Evolutionary conservation across 2,888 invertebrate genomes (phyloP), one percentile per base, ranked within the genome.

Genomic region (Exephanes ischioxanthus): DNA sequence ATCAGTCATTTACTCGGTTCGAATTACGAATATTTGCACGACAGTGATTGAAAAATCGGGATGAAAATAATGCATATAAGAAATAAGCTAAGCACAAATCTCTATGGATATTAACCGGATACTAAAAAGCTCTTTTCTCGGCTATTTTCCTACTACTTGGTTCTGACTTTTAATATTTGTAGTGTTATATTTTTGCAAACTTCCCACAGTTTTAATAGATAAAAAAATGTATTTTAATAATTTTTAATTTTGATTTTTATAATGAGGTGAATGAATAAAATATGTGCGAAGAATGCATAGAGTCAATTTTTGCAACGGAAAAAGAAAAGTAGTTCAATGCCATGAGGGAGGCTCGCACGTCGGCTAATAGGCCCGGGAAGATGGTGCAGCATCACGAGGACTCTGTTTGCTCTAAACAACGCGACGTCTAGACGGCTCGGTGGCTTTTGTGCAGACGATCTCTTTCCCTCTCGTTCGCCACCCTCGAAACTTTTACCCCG

Each of bases 341-440:
- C 61, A 33, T 63, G 61, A 5, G 30, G 61, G 30, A 7, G 1
- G 33, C 30, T 33, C 30, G 5, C 61, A 2, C 14, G 33, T 5
- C n/a, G 16, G 1, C 61, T 63, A 63, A 63, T 33, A 63, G 61
- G 30, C 61, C 30, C 33, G 33, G 4, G 61, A 63, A 6, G 61
- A 63, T 7, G 30, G 6, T n/a, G n/a, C 61, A 63, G 61, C 61
- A 33, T 77, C 80, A 80, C 48, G 67, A 72, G 66, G 76, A 76
- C 66, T 76, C 83, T 87, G 89, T 90, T 91, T 90, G 88, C 89
- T 87, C 80, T 84, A 88, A 90, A 90, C 90, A 91, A 89, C 89
- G 89, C 91, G 88, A 90, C 88, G 92, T 92, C 92, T 92, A 92
- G 92, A 93, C 92, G 88, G 90, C 85, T 80, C 67, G 79, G 82